Evolutionary conservation across 2,113 vertebrate species (phyloP), one percentile per base, ranked within the genome.

Genomic region (Phodopus roborovskii): DNA sequence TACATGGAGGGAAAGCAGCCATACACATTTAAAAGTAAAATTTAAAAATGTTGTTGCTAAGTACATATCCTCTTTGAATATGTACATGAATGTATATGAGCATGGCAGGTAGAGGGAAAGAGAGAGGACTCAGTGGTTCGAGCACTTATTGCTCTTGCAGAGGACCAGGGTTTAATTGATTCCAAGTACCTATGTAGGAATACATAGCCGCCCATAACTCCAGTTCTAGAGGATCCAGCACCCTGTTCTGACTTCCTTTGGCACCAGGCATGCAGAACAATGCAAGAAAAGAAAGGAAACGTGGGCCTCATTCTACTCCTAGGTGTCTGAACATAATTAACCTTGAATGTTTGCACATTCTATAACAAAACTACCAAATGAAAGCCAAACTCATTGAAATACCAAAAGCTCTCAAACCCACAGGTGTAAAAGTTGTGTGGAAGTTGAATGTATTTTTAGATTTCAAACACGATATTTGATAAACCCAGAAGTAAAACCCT

Each of bases 401-500:
- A 39, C 92, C 84, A 89, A 88, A 36, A 92, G 28, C 91, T 56
- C 42, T 88, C 73, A 58, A 95, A 53, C 74, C 60, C 48, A 73
- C 22, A 33, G 64, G 48, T 91, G 13, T 88, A 53, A 71, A 24
- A 91, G 28, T 26, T 66, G 36, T 33, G 48, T n/a, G 79, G 92
- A 74, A 91, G 20, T 97, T 48, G 58, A 78, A 70, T 13, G 1
- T 88, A 62, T 91, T 58, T 45, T 86, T 71, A 88, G 75, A 84
- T 58, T 88, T 88, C 45, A 79, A 90, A 75, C 28, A 82, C 58
- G 39, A 28, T 88, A 42, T 39, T 87, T 62, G 17, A 71, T 28
- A 64, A 91, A 95, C 78, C 83, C 60, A 89, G 36, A 93, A 95
- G 62, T 39, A 50, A 82, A 91, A 97, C 66, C 36, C 60, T 7